Evolutionary conservation across 1,140 invertebrate genomes (phyloP), one percentile per base, ranked within the genome.

Genomic region (Rhagoletis zephyria): DNA sequence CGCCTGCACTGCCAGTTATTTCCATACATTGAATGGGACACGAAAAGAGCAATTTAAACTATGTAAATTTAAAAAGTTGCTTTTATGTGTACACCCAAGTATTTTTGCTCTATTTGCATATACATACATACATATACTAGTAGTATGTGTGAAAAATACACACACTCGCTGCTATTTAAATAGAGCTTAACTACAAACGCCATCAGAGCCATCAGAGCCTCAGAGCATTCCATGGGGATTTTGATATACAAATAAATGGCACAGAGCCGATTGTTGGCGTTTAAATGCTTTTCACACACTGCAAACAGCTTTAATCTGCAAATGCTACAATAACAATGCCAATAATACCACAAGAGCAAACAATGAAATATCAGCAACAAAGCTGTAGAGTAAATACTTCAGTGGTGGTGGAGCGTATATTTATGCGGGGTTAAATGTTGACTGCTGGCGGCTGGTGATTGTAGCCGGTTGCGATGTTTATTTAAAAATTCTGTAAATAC

Each of bases 331-430:
- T 74, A 74, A 74, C 67, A 74, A 74, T 74, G 67, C 42, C 67
- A 74, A 74, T 14, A 48, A 74, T 74, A 45, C 67, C 67, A 74
- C 67, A 45, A 74, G 40, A 74, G 67, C 40, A 48, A 74, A 74
- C 67, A 74, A 74, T 45, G 67, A 74, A 74, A 74, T 74, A 74
- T 74, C 67, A 74, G 14, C 67, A 74, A 74, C 67, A 74, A 74
- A 74, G 67, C 42, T 5, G 67, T 48, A 16, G 42, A 16, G 42
- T 9, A 74, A 74, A 74, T 42, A 48, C 42, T 16, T 56, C 67
- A 74, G 30, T 16, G 0, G n/a, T 3, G 19, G 1, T 10, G 10
- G 4, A 40, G 12, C 4, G 30, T 40, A 45, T 40, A 70, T 6
- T 1, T 10, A 67, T 6, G 67, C 12, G 51, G 51, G 51, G 51